These are phyloP conservation scores for Papilio polytes DNA, from an alignment of 1,140 invertebrate genomes.

Conservation along the genomic window DNA sequence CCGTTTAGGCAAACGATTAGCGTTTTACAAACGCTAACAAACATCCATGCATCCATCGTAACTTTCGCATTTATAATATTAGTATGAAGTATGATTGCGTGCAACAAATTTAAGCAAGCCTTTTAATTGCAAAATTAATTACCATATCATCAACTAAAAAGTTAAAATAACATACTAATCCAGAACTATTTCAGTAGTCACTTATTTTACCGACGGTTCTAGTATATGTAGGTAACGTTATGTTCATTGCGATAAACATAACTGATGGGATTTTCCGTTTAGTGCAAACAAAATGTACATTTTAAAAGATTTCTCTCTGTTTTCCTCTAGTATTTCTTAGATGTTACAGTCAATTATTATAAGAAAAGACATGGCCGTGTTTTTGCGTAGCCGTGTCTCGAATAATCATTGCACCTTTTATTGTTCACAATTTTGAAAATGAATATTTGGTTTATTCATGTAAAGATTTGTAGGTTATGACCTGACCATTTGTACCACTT, in stretches of 20 bases:
- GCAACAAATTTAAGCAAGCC: neutral
- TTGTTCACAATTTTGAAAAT: neutral
- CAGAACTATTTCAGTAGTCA: too few species aligned
- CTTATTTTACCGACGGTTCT: neutral
- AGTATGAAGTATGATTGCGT: too few species aligned
- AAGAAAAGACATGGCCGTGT: neutral
- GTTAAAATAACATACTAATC: too few species aligned
- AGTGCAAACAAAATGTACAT: neutral
- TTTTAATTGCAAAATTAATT: neutral
- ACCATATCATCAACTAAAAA: neutral
- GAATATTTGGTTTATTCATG: neutral
- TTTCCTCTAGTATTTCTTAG: conserved; percentile 6
- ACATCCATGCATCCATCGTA: too few species aligned
- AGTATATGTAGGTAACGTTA: neutral
- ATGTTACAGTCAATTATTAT: neutral
- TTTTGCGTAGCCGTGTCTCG: neutral
- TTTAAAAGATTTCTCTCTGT: neutral
- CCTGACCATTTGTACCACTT: neutral
- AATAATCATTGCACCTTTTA: too few species aligned
- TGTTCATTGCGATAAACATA: neutral
- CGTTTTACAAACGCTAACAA: too few species aligned
- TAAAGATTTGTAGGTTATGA: neutral
- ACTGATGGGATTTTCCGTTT: neutral
- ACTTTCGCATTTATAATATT: too few species aligned
- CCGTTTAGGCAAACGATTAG: too few species aligned